Conservation (phyloP, 2,888 invertebrate species). For the Melinaea marsaeus region DNA sequence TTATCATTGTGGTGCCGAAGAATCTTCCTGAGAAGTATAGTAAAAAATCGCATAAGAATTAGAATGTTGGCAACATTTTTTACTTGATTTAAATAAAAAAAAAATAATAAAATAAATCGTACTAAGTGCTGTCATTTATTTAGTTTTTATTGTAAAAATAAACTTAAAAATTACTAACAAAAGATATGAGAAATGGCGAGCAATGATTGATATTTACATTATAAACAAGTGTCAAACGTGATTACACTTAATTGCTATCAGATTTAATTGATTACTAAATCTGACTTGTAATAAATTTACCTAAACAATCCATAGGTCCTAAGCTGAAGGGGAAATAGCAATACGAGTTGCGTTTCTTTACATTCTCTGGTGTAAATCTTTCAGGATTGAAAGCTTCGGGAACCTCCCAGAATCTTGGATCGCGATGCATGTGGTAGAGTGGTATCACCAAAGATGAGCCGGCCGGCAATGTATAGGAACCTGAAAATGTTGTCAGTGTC, state of each 20-base stretch:
- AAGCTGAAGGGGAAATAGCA: slow-evolving; percentile 55
- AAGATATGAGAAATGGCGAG: too few species aligned
- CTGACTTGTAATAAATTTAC: too few species aligned
- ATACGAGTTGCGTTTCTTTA: slow-evolving; percentile 34
- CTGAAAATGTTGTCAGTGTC: slow-evolving; percentile 34
- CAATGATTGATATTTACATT: too few species aligned
- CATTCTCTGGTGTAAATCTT: slow-evolving; percentile 53
- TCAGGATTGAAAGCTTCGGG: slow-evolving; percentile 62
- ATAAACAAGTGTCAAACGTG: too few species aligned
- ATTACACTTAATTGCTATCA: background rate
- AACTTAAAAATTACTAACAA: background rate
- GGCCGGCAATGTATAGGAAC: slow-evolving; percentile 51
- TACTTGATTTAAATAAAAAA: too few species aligned
- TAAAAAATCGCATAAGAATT: background rate
- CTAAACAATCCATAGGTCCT: slow-evolving; percentile 68
- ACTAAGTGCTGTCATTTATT: too few species aligned
- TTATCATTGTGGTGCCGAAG: background rate
- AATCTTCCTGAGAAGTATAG: background rate
- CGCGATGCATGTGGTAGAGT: slow-evolving; percentile 57
- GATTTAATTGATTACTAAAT: background rate
- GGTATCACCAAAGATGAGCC: slow-evolving; percentile 55
- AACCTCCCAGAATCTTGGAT: slow-evolving; percentile 52
- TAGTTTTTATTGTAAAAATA: background rate
- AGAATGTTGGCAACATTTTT: too few species aligned
- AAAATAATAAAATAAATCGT: too few species aligned